A percentile compares a stretch with the other conserved stretches of the same genome.
Conservation (phyloP, 2,888 invertebrate species). For the Sphaerophoria rueppellii region DNA sequence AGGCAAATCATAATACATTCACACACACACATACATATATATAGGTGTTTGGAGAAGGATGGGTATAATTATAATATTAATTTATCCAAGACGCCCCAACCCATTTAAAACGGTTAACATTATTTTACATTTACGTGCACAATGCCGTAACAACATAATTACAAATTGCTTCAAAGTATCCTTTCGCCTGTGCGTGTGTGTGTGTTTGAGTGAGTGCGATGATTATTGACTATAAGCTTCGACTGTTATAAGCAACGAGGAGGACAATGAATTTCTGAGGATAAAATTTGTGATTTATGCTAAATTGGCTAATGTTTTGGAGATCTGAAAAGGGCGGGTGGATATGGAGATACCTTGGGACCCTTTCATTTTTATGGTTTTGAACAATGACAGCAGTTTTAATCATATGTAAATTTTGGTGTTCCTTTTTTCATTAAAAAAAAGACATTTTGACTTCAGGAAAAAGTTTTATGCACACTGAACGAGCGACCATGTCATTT, state of each 20-base stretch:
- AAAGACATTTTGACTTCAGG: too few species aligned
- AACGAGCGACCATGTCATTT: too few species aligned
- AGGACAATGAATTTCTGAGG: conserved; percentile 41
- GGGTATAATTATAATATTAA: conserved; percentile 22
- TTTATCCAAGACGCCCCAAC: not conserved
- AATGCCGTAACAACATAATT: conserved; percentile 21
- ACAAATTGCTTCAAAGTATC: conserved; percentile 37
- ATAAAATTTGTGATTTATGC: conserved; percentile 54
- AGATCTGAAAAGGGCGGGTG: too few species aligned
- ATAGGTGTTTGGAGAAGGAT: not conserved
- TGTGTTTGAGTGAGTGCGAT: not conserved
- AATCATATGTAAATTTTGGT: too few species aligned
- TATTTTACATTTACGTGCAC: conserved; percentile 8
- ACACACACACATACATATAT: not conserved
- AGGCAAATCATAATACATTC: conserved; percentile 15
- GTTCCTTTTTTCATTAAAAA: too few species aligned
- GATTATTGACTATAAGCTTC: conserved; percentile 8
- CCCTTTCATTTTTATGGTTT: conserved; percentile 29
- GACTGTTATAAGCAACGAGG: not conserved
- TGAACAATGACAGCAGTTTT: too few species aligned
- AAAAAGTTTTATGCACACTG: too few species aligned
- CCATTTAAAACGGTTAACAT: conserved; percentile 9
- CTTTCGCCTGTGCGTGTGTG: not conserved
- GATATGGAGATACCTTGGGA: not conserved
- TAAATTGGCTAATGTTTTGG: conserved; percentile 25